Conservation (phyloP, 64 coral and sea anemone genomes). For the Porites australiensis region DNA sequence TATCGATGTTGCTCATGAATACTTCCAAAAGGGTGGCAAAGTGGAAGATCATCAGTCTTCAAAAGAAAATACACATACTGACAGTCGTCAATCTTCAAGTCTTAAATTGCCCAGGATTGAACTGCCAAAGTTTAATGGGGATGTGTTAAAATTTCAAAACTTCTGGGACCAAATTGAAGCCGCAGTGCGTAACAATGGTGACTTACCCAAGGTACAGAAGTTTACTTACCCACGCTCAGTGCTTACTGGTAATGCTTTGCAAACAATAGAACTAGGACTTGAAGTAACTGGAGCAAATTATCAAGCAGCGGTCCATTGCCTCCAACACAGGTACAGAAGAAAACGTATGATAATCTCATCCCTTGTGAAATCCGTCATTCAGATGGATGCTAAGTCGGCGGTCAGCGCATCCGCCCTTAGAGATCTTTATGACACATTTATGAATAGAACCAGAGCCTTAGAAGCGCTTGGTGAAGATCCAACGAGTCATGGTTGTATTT, state of each 20-base stretch:
- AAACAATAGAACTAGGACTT: conserved; percentile 54
- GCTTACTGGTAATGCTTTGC: conserved; percentile 34
- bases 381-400: conserved; percentile 24
- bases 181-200: conserved; percentile 49
- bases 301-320: conserved; percentile 8
- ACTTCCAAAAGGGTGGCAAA: conserved; percentile 19
- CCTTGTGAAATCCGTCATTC: conserved; percentile 61
- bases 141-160: conserved; percentile 69
- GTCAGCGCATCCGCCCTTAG: conserved; percentile 4
- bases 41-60: conserved; percentile 9
- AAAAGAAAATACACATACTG: conserved; percentile 7
- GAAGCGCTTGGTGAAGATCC: conserved; percentile 48
- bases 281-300: conserved; percentile 60
- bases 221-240: conserved; percentile 65
- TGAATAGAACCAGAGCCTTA: background rate
- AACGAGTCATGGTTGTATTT: conserved; percentile 26
- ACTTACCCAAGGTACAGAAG: conserved; percentile 66
- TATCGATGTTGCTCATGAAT: conserved; percentile 46
- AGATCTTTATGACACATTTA: conserved; percentile 8
- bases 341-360: conserved; percentile 47
- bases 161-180: conserved; percentile 70
- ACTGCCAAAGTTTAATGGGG: conserved; percentile 56
- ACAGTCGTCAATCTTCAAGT: conserved; percentile 20
- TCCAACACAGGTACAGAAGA: conserved; percentile 51
- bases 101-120: conserved; percentile 53